These are phyloP conservation scores for Caenorhabditis parvicauda DNA, from an alignment of 2,888 invertebrate species.

Conservation along the genomic window DNA sequence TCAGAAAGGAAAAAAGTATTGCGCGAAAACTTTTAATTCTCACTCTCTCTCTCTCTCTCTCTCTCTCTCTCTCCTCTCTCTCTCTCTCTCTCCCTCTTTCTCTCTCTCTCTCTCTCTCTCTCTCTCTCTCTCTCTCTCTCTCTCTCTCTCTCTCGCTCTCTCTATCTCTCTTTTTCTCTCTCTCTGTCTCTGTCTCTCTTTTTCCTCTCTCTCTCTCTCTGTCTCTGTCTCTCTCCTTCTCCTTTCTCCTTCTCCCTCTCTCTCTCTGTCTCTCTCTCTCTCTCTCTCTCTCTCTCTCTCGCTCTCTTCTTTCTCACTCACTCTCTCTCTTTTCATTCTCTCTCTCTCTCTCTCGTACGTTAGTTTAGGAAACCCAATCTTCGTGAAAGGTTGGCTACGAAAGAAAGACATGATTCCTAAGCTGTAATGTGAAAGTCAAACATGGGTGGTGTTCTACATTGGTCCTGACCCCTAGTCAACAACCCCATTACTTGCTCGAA, in stretches of 20 bases:
- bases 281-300: constrained; percentile 8
- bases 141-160: neutral
- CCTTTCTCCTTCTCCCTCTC: too few species aligned
- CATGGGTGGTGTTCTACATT: constrained; percentile 18
- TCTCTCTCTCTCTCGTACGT: too few species aligned
- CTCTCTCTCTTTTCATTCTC: constrained; percentile 2
- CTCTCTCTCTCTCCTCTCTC: neutral
- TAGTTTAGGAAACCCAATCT: too few species aligned
- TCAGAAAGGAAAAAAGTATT: neutral
- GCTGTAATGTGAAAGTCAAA: constrained; percentile 18
- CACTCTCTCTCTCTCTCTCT: neutral
- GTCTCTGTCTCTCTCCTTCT: neutral
- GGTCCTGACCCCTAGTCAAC: neutral
- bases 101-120: neutral
- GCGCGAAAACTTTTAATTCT: neutral
- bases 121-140: neutral
- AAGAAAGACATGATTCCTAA: too few species aligned
- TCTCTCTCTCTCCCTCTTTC: neutral
- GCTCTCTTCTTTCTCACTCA: constrained; percentile 4
- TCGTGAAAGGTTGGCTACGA: too few species aligned
- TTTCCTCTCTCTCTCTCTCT: neutral
- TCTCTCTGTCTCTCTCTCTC: too few species aligned
- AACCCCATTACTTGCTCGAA: constrained; percentile 9
- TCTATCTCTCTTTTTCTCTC: neutral
- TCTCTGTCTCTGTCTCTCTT: neutral